phyloP scores from a whole-genome alignment of 2,113 vertebrate species.

The Brevimyrus niger region DNA sequence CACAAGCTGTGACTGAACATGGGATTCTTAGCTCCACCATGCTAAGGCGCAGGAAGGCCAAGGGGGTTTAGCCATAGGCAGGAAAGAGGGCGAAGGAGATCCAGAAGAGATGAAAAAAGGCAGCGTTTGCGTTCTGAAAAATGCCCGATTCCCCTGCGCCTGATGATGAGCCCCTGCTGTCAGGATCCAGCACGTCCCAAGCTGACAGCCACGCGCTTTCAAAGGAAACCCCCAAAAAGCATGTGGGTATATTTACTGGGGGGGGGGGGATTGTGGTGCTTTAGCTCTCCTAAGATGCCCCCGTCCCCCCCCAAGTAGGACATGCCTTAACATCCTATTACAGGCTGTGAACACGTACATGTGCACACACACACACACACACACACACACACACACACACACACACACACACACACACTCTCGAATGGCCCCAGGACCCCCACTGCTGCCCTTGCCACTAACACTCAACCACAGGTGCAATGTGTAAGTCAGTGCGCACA shows the following conservation, averaged over 20 bases:
- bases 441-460: neutral
- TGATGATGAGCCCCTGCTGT: neutral
- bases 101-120: neutral
- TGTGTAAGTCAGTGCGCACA: neutral
- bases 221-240: neutral
- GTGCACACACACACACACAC: neutral
- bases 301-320: neutral
- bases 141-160: no score
- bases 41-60: neutral
- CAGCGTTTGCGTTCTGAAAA: neutral
- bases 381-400: neutral
- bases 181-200: neutral
- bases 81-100: slow-evolving; percentile 16
- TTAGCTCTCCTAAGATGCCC: neutral
- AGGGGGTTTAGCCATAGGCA: neutral
- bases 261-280: neutral
- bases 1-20: neutral
- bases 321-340: neutral
- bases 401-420: neutral
- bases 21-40: neutral
- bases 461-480: neutral
- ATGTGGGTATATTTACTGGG: neutral
- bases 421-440: neutral
- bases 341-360: neutral
- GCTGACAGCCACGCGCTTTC: neutral